Conservation (phyloP, 2,888 invertebrate species). For the Hydrotaea diabolus region DNA sequence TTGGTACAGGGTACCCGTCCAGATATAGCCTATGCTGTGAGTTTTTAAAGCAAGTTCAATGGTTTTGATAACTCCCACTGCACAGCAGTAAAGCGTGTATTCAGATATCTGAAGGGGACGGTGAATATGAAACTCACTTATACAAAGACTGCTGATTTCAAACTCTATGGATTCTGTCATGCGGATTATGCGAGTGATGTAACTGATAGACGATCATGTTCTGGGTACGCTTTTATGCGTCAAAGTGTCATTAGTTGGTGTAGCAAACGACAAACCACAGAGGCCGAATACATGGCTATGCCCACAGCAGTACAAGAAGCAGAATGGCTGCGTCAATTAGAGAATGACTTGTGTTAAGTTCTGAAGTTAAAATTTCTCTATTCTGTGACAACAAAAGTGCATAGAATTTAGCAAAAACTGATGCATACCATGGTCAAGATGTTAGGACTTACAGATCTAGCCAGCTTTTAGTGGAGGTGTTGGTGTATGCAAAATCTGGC, state of each 20-base stretch:
- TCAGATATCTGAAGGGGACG: conserved; percentile 41
- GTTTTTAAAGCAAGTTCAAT: conserved; percentile 64
- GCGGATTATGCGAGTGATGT: conserved; percentile 61
- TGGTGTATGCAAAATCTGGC: too few species aligned
- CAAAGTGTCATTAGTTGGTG: conserved; percentile 61
- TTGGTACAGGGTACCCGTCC: conserved; percentile 64
- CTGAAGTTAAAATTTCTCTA: conserved; percentile 17
- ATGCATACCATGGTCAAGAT: conserved; percentile 43
- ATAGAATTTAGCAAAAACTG: conserved; percentile 30
- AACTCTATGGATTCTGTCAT: conserved; percentile 58
- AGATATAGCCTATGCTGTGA: conserved; percentile 67
- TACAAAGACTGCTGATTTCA: conserved; percentile 45
- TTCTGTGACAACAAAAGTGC: conserved; percentile 61
- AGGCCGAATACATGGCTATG: too few species aligned
- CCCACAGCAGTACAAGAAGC: too few species aligned
- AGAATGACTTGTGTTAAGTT: conserved; percentile 36
- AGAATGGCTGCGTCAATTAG: conserved; percentile 60
- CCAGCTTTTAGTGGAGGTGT: too few species aligned
- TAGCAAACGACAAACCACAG: too few species aligned
- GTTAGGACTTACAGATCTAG: conserved; percentile 13
- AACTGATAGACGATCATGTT: conserved; percentile 57
- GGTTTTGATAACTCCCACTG: conserved; percentile 65
- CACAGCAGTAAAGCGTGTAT: conserved; percentile 43
- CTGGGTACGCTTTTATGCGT: conserved; percentile 1
- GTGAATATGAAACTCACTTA: conserved; percentile 40